These are phyloP conservation scores for Eublepharis macularius DNA, from an alignment of 2,113 vertebrate species.

Conservation along the genomic window DNA sequence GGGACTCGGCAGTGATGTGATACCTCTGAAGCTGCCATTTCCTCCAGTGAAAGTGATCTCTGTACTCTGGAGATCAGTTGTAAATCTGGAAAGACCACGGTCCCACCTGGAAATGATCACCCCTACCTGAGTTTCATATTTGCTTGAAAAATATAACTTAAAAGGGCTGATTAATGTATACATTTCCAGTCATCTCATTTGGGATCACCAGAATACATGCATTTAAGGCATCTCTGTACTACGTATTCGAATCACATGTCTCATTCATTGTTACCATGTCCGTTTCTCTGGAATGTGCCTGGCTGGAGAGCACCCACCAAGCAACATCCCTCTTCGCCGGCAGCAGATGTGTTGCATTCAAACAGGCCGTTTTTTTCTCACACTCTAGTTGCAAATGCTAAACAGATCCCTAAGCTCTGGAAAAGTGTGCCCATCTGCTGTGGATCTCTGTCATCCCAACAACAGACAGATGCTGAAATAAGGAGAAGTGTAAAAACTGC, in stretches of 20 bases:
- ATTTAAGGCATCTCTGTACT: not conserved
- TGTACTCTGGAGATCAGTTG: not conserved
- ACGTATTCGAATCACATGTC: not conserved
- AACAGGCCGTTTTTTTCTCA: not conserved
- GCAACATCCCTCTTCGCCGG: not conserved
- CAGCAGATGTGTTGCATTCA: not conserved
- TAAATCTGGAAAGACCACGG: not conserved
- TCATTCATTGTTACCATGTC: not conserved
- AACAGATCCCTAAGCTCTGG: not conserved
- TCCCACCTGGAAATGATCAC: no score
- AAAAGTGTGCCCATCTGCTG: conserved; percentile 3
- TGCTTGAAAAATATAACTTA: no score
- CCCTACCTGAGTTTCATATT: no score
- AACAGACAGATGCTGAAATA: conserved; percentile 16
- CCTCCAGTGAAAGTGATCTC: no score
- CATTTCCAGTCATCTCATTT: not conserved
- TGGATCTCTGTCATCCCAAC: conserved; percentile 8
- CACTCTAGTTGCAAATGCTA: not conserved
- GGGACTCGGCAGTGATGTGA: no score
- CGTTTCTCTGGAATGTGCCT: not conserved
- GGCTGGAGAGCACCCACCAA: not conserved
- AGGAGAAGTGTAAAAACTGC: not conserved
- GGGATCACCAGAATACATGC: not conserved
- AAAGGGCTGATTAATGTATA: not conserved
- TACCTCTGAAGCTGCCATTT: no score